phyloP scores from a whole-genome alignment of 2,113 vertebrate genomes.

The Sigmodon hispidus region DNA sequence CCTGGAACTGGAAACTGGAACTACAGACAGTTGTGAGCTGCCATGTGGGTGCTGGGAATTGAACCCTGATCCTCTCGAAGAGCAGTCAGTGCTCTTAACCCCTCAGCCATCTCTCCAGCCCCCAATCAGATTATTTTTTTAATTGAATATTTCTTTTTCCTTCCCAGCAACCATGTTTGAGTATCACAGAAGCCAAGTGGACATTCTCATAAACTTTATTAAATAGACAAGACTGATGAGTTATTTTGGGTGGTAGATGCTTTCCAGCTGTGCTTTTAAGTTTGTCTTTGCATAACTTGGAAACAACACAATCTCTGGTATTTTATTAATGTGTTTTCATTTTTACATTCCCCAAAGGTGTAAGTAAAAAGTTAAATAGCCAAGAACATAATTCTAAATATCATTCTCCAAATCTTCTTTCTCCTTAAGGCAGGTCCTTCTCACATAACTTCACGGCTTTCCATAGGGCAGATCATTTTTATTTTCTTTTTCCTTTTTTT shows the following conservation, averaged over 20 bases:
- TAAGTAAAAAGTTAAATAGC: neutral
- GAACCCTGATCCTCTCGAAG: too few relatives aligned
- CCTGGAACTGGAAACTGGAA: too few relatives aligned
- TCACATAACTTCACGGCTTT: neutral
- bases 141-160: neutral
- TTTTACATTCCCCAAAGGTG: neutral
- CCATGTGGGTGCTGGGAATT: too few relatives aligned
- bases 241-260: neutral
- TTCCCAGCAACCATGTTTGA: neutral
- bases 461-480: neutral
- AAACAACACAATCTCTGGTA: slow-evolving; percentile 23
- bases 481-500: too few relatives aligned
- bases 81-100: too few relatives aligned
- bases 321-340: slow-evolving; percentile 19
- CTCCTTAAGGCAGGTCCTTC: neutral
- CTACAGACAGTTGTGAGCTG: too few relatives aligned
- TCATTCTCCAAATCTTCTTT: neutral
- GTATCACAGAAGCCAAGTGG: slow-evolving; percentile 46
- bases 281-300: slow-evolving; percentile 28
- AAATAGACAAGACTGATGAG: slow-evolving; percentile 50
- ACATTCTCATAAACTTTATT: neutral
- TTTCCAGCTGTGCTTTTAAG: slow-evolving; percentile 41
- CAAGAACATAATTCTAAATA: neutral
- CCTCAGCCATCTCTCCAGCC: too few relatives aligned
- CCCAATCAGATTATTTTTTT: too few relatives aligned